Percentiles rank a stretch among this genome's conserved stretches.
phyloP scores from a whole-genome alignment of 1,140 invertebrate species.

The Pogonognathellus flavescens region DNA sequence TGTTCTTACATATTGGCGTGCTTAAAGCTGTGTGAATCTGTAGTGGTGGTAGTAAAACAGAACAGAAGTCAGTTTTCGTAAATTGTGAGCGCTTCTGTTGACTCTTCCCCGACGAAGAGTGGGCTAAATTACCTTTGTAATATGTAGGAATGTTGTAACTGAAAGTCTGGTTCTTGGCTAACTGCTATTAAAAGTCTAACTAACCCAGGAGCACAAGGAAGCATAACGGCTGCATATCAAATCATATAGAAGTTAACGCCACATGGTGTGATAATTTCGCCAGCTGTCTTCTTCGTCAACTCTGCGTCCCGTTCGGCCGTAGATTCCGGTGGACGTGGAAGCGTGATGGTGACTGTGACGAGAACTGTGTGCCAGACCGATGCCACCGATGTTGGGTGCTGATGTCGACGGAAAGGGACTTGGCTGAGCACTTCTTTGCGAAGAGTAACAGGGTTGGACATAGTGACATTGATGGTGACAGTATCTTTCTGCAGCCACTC shows the following conservation, averaged over 20 bases:
- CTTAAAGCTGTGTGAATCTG: no score
- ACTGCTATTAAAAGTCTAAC: no score
- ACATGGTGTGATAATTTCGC: slow-evolving; percentile 48
- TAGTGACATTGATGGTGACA: slow-evolving; percentile 48
- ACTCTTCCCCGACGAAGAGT: no score
- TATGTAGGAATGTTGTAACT: no score
- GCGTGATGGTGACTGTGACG: slow-evolving; percentile 51
- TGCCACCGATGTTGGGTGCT: not conserved
- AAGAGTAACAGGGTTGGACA: slow-evolving; percentile 23
- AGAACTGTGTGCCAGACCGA: not conserved
- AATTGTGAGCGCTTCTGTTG: no score
- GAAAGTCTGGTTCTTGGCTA: no score
- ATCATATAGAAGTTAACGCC: slow-evolving; percentile 10
- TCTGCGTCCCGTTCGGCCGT: not conserved
- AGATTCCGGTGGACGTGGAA: slow-evolving; percentile 9
- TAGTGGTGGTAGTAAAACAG: no score
- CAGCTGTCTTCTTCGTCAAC: slow-evolving; percentile 45
- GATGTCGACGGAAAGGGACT: slow-evolving; percentile 51
- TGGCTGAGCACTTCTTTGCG: slow-evolving; percentile 55
- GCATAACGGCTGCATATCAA: no score
- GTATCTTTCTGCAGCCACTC: slow-evolving; percentile 6
- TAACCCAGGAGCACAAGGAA: no score
- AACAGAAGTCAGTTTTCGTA: no score
- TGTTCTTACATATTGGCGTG: no score
- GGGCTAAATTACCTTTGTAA: no score